Conservation (phyloP, 1,140 invertebrate species). For the Helicorthomorpha holstii region DNA sequence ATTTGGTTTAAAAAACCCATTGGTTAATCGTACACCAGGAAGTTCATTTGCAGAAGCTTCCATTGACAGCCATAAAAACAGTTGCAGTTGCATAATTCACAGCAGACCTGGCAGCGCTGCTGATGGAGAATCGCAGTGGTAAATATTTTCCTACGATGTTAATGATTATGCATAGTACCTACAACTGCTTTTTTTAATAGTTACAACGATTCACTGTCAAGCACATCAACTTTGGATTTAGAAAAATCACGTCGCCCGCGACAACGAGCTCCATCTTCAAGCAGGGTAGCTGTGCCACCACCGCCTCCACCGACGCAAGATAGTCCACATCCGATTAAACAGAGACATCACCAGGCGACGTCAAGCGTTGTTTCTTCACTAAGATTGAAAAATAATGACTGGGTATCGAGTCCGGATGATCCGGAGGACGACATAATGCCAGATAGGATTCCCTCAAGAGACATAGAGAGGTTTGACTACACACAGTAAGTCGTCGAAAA, state of each 20-base stretch:
- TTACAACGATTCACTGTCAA: slow-evolving; percentile 5
- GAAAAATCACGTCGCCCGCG: background rate
- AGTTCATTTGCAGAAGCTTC: background rate
- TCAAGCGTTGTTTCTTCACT: no score
- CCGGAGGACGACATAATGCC: no score
- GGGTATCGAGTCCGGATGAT: no score
- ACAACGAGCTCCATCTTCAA: background rate
- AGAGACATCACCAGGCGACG: no score
- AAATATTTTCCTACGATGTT: background rate
- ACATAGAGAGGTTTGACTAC: no score
- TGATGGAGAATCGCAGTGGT: background rate
- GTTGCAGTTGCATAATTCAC: background rate
- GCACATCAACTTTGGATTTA: slow-evolving; percentile 3
- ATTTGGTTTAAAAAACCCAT: background rate
- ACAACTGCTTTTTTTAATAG: background rate
- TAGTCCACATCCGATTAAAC: background rate
- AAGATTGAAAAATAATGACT: no score
- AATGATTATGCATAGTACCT: background rate
- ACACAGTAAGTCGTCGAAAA: no score
- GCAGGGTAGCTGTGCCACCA: background rate
- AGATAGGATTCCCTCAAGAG: no score
- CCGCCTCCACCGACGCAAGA: background rate
- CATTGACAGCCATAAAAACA: background rate
- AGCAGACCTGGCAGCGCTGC: background rate
- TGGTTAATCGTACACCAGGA: background rate